phyloP scores from a whole-genome alignment of 1,140 invertebrate species.

The Drosophila lini region DNA sequence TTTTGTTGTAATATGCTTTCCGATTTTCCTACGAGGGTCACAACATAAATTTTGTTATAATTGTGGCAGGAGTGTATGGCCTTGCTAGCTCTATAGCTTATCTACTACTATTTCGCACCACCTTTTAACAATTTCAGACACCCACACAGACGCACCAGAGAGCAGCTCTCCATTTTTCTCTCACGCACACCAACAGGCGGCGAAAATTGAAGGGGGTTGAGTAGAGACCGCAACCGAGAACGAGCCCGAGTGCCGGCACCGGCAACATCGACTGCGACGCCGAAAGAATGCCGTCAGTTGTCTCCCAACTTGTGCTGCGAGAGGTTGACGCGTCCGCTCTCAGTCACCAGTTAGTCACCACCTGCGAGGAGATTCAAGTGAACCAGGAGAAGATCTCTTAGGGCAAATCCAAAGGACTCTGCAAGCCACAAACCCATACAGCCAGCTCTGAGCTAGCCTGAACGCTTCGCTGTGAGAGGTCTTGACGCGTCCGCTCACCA shows the following conservation, averaged over 20 bases:
- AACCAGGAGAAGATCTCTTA: conserved; percentile 6
- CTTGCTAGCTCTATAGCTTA: conserved; percentile 2
- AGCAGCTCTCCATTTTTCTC: not conserved
- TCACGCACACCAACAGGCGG: conserved; percentile 11
- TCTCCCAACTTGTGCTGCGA: conserved; percentile 78
- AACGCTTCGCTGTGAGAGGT: conserved; percentile 30
- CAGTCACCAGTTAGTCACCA: conserved; percentile 9
- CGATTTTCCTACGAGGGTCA: no score
- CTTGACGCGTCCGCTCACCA: conserved; percentile 66
- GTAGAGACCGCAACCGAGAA: conserved; percentile 24
- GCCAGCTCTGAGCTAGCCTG: not conserved
- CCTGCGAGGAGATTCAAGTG: conserved; percentile 15
- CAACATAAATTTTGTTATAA: no score
- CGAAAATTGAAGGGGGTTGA: not conserved
- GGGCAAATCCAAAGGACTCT: conserved; percentile 5
- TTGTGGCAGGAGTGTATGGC: no score
- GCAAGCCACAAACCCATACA: not conserved
- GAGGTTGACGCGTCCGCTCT: conserved; percentile 77
- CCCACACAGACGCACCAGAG: conserved; percentile 3
- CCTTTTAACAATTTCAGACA: not conserved
- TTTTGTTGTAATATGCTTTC: no score
- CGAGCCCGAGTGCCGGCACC: conserved; percentile 57
- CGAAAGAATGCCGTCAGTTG: conserved; percentile 76
- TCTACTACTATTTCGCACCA: conserved; percentile 25
- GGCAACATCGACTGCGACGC: conserved; percentile 46